Evolutionary conservation across 2,113 vertebrate species (phyloP), one percentile per base, ranked within the genome.

Genomic region (Rhea pennata): DNA sequence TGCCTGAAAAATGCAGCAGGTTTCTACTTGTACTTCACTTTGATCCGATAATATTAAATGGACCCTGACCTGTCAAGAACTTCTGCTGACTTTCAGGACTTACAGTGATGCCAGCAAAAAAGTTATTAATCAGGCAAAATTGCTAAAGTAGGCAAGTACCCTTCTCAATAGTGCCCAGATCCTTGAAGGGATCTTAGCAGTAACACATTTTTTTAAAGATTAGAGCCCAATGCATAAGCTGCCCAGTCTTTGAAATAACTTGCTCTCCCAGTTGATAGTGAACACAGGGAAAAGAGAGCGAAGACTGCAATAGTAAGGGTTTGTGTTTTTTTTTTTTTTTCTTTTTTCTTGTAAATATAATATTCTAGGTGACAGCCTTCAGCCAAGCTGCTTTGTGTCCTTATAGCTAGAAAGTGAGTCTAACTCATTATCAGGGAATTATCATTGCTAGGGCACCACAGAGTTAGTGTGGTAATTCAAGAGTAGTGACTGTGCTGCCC

Each of bases 51-150:
- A 44, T 78, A 84, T 94, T 88, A 96, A 82, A 75, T 19, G 39
- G 91, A 87, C 51, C 48, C 61, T 93, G 83, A 92, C 92, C 88
- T 56, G 74, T 69, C 75, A 75, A 96, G 84, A 93, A 62, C 54
- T 92, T 91, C 90, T 15, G 3, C 46, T 79, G 78, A 72, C 58
- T 86, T 90, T 92, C 75, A 86, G 87, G 91, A 96, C 54, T 95
- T 92, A 89, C 87, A 95, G 46, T 71, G 94, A 90, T 71, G 71
- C 72, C 58, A 85, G 44, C 9, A 23, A 83, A 61, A 90, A 95
- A 73, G 67, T 83, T 76, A 91, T 27, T 59, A 92, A 91, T 66
- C 67, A 83, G 59, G 46, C 19, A 93, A 88, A 87, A 77, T 85
- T 91, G 70, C 81, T 73, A 95, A 94, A 58, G 69, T 81, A 94